These are phyloP conservation scores for Micoletzkya japonica DNA, from an alignment of 2,888 invertebrate species.

Conservation along the genomic window DNA sequence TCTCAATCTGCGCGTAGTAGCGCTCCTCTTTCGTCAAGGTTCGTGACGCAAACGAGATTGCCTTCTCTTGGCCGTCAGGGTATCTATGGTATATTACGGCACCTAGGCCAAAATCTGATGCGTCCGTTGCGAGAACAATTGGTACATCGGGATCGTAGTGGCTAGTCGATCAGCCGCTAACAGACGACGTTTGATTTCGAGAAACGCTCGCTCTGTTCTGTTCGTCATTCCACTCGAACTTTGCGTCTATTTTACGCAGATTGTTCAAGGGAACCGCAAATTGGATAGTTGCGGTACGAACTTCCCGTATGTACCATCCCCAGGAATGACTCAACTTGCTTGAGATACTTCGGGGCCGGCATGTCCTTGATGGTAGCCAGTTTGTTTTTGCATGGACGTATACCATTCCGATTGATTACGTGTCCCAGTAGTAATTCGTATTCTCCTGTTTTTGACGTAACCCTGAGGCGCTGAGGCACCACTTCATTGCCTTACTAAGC, in stretches of 20 bases:
- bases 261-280: constrained; percentile 42
- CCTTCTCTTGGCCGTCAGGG: constrained; percentile 38
- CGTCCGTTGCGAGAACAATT: constrained; percentile 39
- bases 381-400: constrained; percentile 40
- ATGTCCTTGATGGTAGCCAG: constrained; percentile 48
- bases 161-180: constrained; percentile 26
- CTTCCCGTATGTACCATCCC: constrained; percentile 53
- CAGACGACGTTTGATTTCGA: not conserved
- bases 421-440: no score
- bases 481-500: no score
- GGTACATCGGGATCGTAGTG: constrained; percentile 36
- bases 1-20: constrained; percentile 65
- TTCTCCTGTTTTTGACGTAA: no score
- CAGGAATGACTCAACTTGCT: constrained; percentile 50
- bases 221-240: not conserved
- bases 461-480: no score
- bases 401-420: no score
- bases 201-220: not conserved
- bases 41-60: constrained; percentile 47
- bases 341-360: constrained; percentile 47
- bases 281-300: constrained; percentile 52
- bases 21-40: constrained; percentile 56
- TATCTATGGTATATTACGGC: constrained; percentile 48
- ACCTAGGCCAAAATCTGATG: constrained; percentile 39
- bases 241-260: constrained; percentile 29